These are phyloP conservation scores for Calameuta pallipes DNA, from an alignment of 2,888 invertebrate genomes.

Conservation along the genomic window DNA sequence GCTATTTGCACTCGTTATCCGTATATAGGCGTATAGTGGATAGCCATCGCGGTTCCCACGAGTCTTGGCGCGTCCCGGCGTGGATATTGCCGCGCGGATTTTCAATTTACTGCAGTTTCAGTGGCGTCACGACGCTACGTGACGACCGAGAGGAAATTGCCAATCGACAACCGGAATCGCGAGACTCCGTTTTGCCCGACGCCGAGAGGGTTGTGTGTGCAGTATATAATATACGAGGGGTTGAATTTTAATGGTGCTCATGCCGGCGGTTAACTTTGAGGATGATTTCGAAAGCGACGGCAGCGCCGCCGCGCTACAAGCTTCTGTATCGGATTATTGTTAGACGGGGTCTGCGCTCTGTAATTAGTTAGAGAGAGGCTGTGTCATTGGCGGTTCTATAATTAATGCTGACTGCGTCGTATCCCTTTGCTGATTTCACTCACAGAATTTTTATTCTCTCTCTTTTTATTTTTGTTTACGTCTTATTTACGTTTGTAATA, in stretches of 20 bases:
- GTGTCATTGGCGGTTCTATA: neutral
- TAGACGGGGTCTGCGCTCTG: neutral
- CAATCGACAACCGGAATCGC: constrained; percentile 20
- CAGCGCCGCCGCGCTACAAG: neutral
- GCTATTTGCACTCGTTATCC: neutral
- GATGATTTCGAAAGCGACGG: neutral
- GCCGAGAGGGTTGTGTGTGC: neutral
- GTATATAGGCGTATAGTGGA: neutral
- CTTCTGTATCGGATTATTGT: neutral
- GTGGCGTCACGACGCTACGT: neutral
- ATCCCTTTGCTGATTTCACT: neutral
- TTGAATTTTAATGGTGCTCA: neutral
- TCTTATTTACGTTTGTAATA: neutral
- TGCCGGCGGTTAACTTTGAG: neutral
- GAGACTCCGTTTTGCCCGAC: constrained; percentile 10
- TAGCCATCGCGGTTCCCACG: constrained; percentile 1
- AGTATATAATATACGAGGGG: neutral
- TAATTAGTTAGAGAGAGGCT: neutral
- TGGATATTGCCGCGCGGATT: constrained; percentile 3
- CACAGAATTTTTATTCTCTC: neutral
- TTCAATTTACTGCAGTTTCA: constrained; percentile 1
- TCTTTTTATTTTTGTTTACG: neutral
- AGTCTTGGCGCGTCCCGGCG: neutral
- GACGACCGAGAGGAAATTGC: neutral
- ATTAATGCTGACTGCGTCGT: neutral